Base-by-base conservation (phyloP, 2,888 invertebrate species). In the Agrotis exclamationis region DNA sequence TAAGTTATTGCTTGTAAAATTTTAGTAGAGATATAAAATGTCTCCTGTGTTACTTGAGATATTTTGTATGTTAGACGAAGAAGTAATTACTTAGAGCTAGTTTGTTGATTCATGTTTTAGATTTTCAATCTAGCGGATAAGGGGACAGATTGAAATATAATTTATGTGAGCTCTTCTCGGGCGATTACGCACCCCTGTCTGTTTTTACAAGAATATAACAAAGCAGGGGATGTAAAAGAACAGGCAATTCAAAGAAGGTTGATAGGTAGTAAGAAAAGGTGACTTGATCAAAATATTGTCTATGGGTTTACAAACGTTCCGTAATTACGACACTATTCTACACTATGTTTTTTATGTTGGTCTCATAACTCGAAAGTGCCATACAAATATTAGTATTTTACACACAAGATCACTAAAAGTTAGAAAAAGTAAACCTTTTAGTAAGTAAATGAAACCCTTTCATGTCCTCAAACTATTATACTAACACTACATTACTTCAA, bases 1-100 rank as follows among this genome's bases (percentile, higher is more conserved):
- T 66, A 79, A 74, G 22, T 63, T 69, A 65, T 75, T 63, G 57
- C 68, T 70, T 60, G 63, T 62, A 75, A 68, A 80, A 80, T n/a
- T 58, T 53, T 33, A 45, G 56, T 18, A 22, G 1, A 39, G 14
- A 63, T 39, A 53, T 53, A 59, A 53, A 39, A 47, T 54, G n/a
- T 24, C 39, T 39, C 33, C 33, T 33, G 33, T 7, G 7, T 33
- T 33, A 6, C 33, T 33, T 33, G 33, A 33, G 39, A 39, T 11
- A 39, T 39, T 39, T 39, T 39, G 9, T 39, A 39, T 39, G 39
- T 11, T 39, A 39, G 9, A 39, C 39, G 39, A 39, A 39, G 39
- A 22, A 51, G 3, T 68, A 22, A 68, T 67, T 67, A 53, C 45
- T 53, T 33, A 22, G 39, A 2, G 9, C 44, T 33, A 9, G 13